Base-by-base conservation (phyloP, 1,140 invertebrate species). In the Scaptomyza graminum region DNA sequence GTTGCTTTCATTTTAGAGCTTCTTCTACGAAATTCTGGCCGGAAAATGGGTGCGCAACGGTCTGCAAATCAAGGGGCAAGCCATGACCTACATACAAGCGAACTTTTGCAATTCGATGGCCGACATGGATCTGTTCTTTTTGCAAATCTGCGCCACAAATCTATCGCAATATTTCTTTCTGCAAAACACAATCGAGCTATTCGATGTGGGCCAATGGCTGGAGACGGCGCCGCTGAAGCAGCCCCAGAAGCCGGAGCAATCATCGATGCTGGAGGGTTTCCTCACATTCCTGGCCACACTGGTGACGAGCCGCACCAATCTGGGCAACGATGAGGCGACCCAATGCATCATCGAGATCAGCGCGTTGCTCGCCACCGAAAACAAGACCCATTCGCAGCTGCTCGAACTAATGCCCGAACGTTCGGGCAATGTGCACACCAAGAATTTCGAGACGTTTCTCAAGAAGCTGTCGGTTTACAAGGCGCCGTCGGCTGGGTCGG, bases 81-180 rank as follows among this genome's bases (percentile, higher is more conserved):
- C 98, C 5, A 99, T 99, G 97, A 99, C 98, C 15, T 99, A 99
- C 90, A 97, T 99, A 74, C 98, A 99, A 92, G 98, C 97, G 66
- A 98, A 99, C 93, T 99, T 99, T 93, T 99, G 97, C 93, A 99
- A 98, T 92, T 99, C 98, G 1, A 98, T 99, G 96, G 96, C 98
- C 0, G 98, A 99, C 93, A 96, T 98, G 80, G 98, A 99, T 93
- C 93, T 99, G 41, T 99, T 97, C 93, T 94, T 99, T 50, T 91
- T 98, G 59, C 97, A 98, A 94, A 94, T 99, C 15, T 98, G 97
- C 92, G 97, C 97, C 39, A 97, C 96, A 2, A 95, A 97, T 88
- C 92, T 99, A 63, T 95, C 96, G 62, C 94, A 97, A 3, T 96
- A 97, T 85, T 94, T 95, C 68, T 98, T 98, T 92, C 91, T 99